Base-by-base conservation (phyloP, 2,797 vertebrate genomes). In the Serranus cabrilla region DNA sequence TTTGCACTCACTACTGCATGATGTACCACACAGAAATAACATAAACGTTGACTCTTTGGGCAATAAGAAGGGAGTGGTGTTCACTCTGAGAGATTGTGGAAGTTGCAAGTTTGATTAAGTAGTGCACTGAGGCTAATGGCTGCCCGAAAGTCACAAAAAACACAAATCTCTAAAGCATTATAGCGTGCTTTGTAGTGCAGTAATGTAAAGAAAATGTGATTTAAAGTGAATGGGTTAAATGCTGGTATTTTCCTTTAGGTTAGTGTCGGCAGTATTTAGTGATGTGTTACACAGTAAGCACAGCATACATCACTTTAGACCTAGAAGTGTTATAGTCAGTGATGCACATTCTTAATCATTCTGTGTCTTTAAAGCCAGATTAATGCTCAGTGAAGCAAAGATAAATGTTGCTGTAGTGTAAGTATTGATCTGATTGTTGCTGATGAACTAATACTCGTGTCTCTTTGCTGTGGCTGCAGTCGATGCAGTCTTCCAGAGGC, bases 401-500 rank as follows among this genome's bases (percentile, higher is more conserved):
- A 69, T 78, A 51, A 76, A 59, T 62, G 67, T 71, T 83, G 43
- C 71, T 73, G 58, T 71, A 54, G 58, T 86, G 46, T 64, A 58
- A 51, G 47, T 83, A 74, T 78, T 84, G 79, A 84, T 89, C 59
- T 51, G 16, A 69, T 80, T 54, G 20, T 42, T 80, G 78, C 75
- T 89, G 74, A 76, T 85, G 68, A 78, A 79, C 76, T 85, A 71
- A 88, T 72, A 23, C 65, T 76, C 3, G 23, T 84, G 61, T 92
- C 68, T 90, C 57, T 79, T 74, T 90, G 71, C 90, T 92, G 82
- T 84, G 80, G 81, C 92, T 94, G 80, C 95, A 99, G 97, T 95
- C 93, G 17, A 99, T 98, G 97, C 94, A 90, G 95, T 95, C 95
- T 91, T 95, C 92, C 91, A 93, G 81, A 73, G 86, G 72, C 79